Base-by-base conservation (phyloP, 2,888 invertebrate species). In the Spicauda simplicius region DNA sequence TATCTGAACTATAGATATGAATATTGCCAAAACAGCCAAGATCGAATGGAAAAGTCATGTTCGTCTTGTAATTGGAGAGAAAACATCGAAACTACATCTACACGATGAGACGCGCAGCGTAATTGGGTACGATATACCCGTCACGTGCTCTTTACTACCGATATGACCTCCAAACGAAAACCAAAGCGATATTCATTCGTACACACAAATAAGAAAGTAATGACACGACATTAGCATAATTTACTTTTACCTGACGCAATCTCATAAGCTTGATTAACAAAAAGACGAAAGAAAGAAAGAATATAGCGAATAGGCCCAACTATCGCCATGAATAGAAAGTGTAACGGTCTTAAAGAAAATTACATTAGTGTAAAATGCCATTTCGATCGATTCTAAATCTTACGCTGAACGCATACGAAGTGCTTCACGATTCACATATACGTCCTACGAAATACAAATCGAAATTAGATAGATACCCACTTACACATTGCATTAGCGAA, bases 141-240 rank as follows among this genome's bases (percentile, higher is more conserved):
- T 62, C 45, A 62, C 54, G 62, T 55, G 54, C 25, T 37, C 30
- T 55, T 55, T 54, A 62, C 45, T 45, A 55, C 62, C 54, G 25
- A 55, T 41, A 16, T 25, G 62, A 62, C 62, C 54, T 62, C 54
- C 54, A 55, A 57, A 60, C 54, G 41, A 55, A 57, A 60, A 63
- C 55, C 62, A 45, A 55, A 54, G 14, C 16, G 18, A 37, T 45
- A 41, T 37, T 61, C 20, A 1, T 41, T 62, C 45, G 30, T 45
- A 41, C 5, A 25, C 25, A 4, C 54, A 45, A 6, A 45, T 16
- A 55, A 63, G 80, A 82, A 84, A 85, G 80, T 80, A 84, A 88
- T 86, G 87, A 87, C 83, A 76, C 78, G 71, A 72, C 82, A 86
- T 88, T 85, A 88, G 80, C 80, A 85, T 86, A 81, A 63, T 83